A percentile compares a stretch with the other conserved stretches of the same genome.
Conservation (phyloP, 2,888 invertebrate species). For the Calephelis perditalis region DNA sequence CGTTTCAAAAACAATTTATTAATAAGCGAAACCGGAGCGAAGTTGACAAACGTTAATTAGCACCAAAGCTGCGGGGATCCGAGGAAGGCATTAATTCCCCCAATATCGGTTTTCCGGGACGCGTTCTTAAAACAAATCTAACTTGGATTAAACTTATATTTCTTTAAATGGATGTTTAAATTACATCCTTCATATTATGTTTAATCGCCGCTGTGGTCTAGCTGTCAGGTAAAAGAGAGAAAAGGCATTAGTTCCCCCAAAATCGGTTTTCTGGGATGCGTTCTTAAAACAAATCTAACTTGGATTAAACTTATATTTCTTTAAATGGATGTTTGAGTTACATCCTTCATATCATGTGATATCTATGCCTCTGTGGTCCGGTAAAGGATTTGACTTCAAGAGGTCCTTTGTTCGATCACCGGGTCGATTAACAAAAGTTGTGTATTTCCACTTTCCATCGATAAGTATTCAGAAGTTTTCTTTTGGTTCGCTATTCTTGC, state of each 20-base stretch:
- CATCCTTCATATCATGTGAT: too few relatives aligned
- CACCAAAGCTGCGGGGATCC: conserved; percentile 29
- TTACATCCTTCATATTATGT: neutral
- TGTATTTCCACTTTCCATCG: too few relatives aligned
- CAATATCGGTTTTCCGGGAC: conserved; percentile 32
- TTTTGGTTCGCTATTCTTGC: too few relatives aligned
- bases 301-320: conserved; percentile 36
- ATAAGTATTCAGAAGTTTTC: too few relatives aligned
- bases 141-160: conserved; percentile 40
- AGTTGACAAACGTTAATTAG: conserved; percentile 58
- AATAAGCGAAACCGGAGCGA: conserved; percentile 49
- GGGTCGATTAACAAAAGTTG: too few relatives aligned
- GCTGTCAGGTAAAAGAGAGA: too few relatives aligned
- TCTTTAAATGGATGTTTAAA: conserved; percentile 25
- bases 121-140: conserved; percentile 63
- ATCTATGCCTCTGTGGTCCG: too few relatives aligned
- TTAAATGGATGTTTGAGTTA: too few relatives aligned
- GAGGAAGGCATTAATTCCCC: conserved; percentile 18
- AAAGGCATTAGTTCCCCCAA: conserved; percentile 22
- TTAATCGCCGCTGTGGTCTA: too few relatives aligned
- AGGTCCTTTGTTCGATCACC: too few relatives aligned
- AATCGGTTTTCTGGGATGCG: conserved; percentile 37
- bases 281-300: conserved; percentile 63
- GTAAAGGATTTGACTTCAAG: too few relatives aligned
- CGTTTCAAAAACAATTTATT: conserved; percentile 68